Evolutionary conservation across 92 coral and sea anemone species (phyloP), one percentile per base, ranked within the genome.

Genomic region (Pocillopora meandrina): DNA sequence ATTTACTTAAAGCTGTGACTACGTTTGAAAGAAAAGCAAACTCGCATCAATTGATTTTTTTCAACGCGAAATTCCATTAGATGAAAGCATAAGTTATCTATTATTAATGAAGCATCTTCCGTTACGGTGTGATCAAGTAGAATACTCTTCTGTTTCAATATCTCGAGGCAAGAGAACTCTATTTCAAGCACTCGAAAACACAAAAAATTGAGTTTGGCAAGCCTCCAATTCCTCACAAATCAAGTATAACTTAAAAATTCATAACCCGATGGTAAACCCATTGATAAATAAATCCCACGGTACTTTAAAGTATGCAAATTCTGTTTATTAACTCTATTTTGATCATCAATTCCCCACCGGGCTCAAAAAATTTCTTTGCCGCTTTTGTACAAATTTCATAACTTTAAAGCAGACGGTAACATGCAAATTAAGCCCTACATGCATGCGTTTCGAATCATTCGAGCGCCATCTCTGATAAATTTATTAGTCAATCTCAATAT

Each of bases 41-140:
- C 10, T 35, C 21, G 23, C 15, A 56, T 17, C 42, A 67, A 20
- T 35, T 65, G 42, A 49, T 49, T 78, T 78, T 36, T 65, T 78
- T n/a, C 8, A 75, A 56, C n/a, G 12, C 62, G 65, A 83, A 83
- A 83, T 73, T 83, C 79, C 72, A 83, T 83, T 52, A 83, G 73
- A 26, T 47, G 63, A 81, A 69, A 20, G 72, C 56, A 23, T 11
- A 19, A 26, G 18, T 15, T 52, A 83, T 83, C 3, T 23, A 83
- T 83, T 62, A 61, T 83, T 83, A 62, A 83, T 83, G 60, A 71
- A 65, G 78, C 57, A 31, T 73, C 74, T 61, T 52, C 80, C 80
- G 74, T 73, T 72, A 81, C 69, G 17, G 59, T 71, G 16, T 71
- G 73, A 23, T 17, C 23, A 6, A 18, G 60, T 19, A 71, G 9